Base-by-base conservation (phyloP, 2,888 invertebrate genomes). In the Agriotes lineatus region DNA sequence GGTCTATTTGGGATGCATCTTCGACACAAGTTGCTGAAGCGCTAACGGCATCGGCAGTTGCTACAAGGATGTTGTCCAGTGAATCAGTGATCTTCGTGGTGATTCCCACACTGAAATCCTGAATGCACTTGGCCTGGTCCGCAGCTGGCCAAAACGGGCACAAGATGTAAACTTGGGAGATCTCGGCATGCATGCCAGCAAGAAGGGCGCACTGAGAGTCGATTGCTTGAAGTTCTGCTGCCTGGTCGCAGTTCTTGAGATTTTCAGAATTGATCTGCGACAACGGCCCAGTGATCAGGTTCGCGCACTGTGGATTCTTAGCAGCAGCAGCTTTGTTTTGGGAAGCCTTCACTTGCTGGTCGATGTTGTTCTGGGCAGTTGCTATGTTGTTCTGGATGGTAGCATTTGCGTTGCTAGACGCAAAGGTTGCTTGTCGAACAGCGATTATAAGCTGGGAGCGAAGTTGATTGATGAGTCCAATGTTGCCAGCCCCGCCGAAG, bases 361-460 rank as follows among this genome's bases (percentile, higher is more conserved):
- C 54, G 19, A 63, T 63, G 2, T 44, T 1, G 5, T 16, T 52
- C 22, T 63, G 54, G 18, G 42, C 63, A 3, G 44, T 18, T 16
- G 22, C 54, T 5, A 63, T 56, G 20, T 54, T 54, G 30, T 56
- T 63, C 4, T 18, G 12, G 3, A 63, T 63, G 6, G 63, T 63
- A 0, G 63, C 33, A 25, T 63, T 63, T 3, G 63, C 30, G 10
- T 39, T 22, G 3, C 44, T 22, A 4, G 20, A 14, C 0, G 54
- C 54, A 1, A 22, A 1, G 5, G 25, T 54, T 6, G 14, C 44
- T 19, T 54, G 30, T n/a, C 6, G 16, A n/a, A 44, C 30, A 0
- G 63, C 30, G 0, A 12, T 1, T 9, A 52, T 12, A 0, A 63
- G 4, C 33, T 54, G 18, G 2, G 2, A n/a, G 10, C 63, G 54